Percentiles rank a stretch among this genome's conserved stretches.
phyloP scores from a whole-genome alignment of 2,113 vertebrate genomes.

The Athene noctua region DNA sequence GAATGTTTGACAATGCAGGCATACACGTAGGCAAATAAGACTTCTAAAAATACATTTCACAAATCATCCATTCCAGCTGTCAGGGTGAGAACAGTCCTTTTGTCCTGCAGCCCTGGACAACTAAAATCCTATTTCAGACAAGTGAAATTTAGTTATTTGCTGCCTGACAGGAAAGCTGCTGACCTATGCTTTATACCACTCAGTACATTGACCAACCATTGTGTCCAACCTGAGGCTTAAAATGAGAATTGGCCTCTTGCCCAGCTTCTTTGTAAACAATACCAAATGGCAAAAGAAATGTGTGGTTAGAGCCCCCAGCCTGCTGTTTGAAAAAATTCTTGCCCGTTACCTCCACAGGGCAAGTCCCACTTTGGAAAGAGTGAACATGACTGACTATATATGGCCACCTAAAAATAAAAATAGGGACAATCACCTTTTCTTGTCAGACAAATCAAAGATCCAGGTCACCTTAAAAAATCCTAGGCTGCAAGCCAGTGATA shows the following conservation, averaged over 20 bases:
- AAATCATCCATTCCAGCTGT: slow-evolving; percentile 61
- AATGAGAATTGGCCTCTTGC: slow-evolving; percentile 18
- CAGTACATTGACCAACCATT: background rate
- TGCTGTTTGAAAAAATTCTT: background rate
- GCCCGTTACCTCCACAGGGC: background rate
- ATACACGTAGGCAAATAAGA: background rate
- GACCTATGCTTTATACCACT: slow-evolving; percentile 17
- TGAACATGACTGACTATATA: background rate
- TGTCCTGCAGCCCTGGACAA: slow-evolving; percentile 46
- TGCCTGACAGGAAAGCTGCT: slow-evolving; percentile 51
- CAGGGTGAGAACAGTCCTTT: slow-evolving; percentile 39
- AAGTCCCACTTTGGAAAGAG: background rate
- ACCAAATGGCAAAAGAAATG: background rate
- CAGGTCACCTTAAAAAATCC: slow-evolving; percentile 13
- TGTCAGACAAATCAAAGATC: background rate
- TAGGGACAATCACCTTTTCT: background rate
- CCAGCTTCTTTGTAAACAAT: slow-evolving; percentile 28
- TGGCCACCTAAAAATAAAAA: slow-evolving; percentile 34
- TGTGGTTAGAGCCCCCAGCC: background rate
- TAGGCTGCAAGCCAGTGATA: background rate
- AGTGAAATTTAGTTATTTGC: slow-evolving; percentile 30
- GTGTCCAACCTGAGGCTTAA: slow-evolving; percentile 24
- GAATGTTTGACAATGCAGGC: slow-evolving; percentile 7
- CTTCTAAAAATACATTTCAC: slow-evolving; percentile 66
- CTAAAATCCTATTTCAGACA: slow-evolving; percentile 43